Evolutionary conservation across 1,140 invertebrate species (phyloP), one percentile per base, ranked within the genome.

Genomic region (Ptiloglossa arizonensis): DNA sequence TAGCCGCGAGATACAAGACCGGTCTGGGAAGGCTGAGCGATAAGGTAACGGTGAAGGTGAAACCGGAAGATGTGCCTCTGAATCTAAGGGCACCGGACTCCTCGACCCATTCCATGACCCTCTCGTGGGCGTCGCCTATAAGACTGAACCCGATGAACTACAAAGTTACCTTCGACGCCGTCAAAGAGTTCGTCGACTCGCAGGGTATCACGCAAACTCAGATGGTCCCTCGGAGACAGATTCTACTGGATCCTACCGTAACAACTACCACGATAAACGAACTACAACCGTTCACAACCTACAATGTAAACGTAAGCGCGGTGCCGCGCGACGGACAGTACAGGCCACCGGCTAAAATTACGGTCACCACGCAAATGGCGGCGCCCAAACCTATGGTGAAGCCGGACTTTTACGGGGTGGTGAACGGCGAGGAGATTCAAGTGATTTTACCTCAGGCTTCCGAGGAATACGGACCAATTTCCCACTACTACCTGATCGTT

Each of bases 391-490:
- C 97, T 0, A 98, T 99, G 97, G 97, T 98, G 0, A 97, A 97
- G 88, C 98, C 98, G 0, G 97, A 98, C 87, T 97, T 98, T 88
- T 97, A 97, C 87, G 97, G 97, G 3, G 96, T 98, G 59, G 95
- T 97, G 27, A 96, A 96, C 87, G 94, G 95, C 0, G 96, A 97
- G 89, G 97, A 97, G 91, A 97, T 99, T 79, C 95, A 96, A 64
- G 97, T 99, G 19, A 97, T 97, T 79, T 91, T 99, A 85, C 97
- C 97, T 4, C 97, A 98, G 93, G 98, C 99, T 0, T 98, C 97
- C 0, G 98, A 99, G 93, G 98, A 99, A 92, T 99, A 99, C 90
- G 99, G 99, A n/a, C 98, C 98, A 1, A 99, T 99, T 74, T 98
- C 97, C 63, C 98, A 99, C 93, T 99, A 99, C 91, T 99, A 97